Base-by-base conservation (phyloP, 2,797 vertebrate genomes). In the Knipowitschia caucasica region DNA sequence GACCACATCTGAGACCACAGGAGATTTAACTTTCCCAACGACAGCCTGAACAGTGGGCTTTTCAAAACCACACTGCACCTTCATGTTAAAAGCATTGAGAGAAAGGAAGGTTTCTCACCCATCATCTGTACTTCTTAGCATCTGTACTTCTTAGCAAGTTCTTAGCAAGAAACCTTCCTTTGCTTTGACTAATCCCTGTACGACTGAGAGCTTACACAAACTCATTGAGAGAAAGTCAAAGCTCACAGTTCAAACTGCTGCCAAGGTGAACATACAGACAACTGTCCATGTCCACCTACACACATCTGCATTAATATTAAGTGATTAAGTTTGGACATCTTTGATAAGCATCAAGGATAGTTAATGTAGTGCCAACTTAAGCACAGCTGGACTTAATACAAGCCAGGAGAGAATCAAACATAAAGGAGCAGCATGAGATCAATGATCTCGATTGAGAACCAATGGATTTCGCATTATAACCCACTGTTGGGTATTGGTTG, bases 51-150 rank as follows among this genome's bases (percentile, higher is more conserved):
- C 59, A 51, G 70, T 84, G 75, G 78, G 11, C 74, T 88, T 77
- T 83, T 79, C 67, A 73, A 89, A 88, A 90, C 89, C 89, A 86
- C 88, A 88, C 80, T 62, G 72, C 81, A 84, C 80, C 82, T 86
- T 84, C 80, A 84, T 81, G 84, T 85, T 90, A 91, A 89, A 91
- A 89, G 87, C 87, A 86, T 88, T 82, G 83, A 85, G 80, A 59
- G 72, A 79, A 73, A 84, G 82, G n/a, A n/a, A n/a, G n/a, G n/a
- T n/a, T n/a, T n/a, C n/a, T n/a, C n/a, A n/a, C n/a, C n/a, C n/a
- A n/a, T n/a, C n/a, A n/a, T n/a, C n/a, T n/a, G n/a, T n/a, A n/a
- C n/a, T n/a, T n/a, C n/a, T n/a, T n/a, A n/a, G n/a, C n/a, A n/a
- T n/a, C n/a, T n/a, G n/a, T n/a, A n/a, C n/a, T n/a, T n/a, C n/a